Base-by-base conservation (phyloP, 2,113 vertebrate species). In the Phoxinus phoxinus region DNA sequence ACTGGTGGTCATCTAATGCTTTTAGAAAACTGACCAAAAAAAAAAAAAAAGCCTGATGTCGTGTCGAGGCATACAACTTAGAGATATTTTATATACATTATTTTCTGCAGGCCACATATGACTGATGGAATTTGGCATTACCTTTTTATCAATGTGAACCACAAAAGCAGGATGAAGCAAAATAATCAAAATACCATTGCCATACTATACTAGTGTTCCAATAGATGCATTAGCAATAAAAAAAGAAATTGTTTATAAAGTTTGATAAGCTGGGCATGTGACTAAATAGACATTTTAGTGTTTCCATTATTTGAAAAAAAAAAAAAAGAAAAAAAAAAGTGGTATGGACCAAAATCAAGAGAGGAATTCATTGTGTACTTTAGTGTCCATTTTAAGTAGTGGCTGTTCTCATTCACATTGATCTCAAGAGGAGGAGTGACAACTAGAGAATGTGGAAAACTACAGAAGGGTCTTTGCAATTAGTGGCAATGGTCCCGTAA, bases 401-500 rank as follows among this genome's bases (percentile, higher is more conserved):
- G 86, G 81, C 59, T 61, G 74, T 56, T 58, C 44, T 80, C 58
- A 81, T 73, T 84, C 87, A 76, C 77, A 75, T 76, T 48, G 25
- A 83, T 69, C 58, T 76, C 23, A 56, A 63, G 56, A 58, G 51
- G 30, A 73, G 81, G 23, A 75, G 30, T 82, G 84, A 84, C 46
- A 87, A 85, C 81, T 58, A 35, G 74, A 89, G 63, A 80, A 83
- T 87, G 48, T 83, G 27, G 84, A 41, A 89, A 58, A 88, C 41
- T 81, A 72, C 87, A 86, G 89, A 84, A 86, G 51, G 84, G 79
- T 56, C 48, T 51, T 21, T 71, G 74, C 82, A 81, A 80, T 91
- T 91, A 87, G 87, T 89, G 85, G 88, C 69, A 35, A 88, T 92
- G 89, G 90, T 93, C 91, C 89, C 91, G 79, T 81, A 35, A 74